A percentile compares a stretch with the other conserved stretches of the same genome.
These are phyloP conservation scores for Mythimna pallens DNA, from an alignment of 2,888 invertebrate species.

Conservation along the genomic window DNA sequence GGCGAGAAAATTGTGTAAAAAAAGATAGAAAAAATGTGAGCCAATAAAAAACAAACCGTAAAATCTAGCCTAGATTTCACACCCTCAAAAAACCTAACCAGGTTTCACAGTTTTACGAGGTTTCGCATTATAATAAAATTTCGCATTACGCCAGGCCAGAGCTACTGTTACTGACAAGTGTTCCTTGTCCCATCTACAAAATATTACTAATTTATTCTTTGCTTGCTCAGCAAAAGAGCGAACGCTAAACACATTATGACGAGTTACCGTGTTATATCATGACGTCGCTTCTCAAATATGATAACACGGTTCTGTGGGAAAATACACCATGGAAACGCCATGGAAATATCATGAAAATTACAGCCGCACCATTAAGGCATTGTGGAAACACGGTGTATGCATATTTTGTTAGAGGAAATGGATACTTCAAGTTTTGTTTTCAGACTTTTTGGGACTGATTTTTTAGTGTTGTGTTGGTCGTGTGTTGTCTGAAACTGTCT, in stretches of 20 bases:
- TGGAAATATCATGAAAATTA: conserved; percentile 74
- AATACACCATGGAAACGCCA: conserved; percentile 72
- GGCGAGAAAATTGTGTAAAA: too few species aligned
- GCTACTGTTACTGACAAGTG: too few species aligned
- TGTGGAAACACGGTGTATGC: conserved; percentile 65
- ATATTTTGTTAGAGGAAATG: conserved; percentile 68
- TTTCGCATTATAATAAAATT: too few species aligned
- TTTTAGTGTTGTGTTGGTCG: conserved; percentile 29
- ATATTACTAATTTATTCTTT: conserved; percentile 72
- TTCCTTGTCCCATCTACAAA: conserved; percentile 24
- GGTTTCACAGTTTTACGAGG: too few species aligned
- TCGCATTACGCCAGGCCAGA: too few species aligned
- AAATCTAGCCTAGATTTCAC: too few species aligned
- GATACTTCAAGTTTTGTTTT: conserved; percentile 49
- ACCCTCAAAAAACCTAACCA: too few species aligned
- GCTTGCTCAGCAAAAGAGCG: conserved; percentile 66
- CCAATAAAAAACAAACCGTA: too few species aligned
- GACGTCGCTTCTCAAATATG: conserved; percentile 71
- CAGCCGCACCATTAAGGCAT: conserved; percentile 71
- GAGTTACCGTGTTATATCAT: conserved; percentile 78
- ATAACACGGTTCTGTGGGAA: conserved; percentile 73
- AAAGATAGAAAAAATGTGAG: too few species aligned
- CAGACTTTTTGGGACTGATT: conserved; percentile 17
- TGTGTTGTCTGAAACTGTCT: conserved; percentile 2
- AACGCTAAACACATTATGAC: conserved; percentile 85